Conservation (phyloP, 2,113 vertebrate genomes). For the Proterorhinus semilunaris region DNA sequence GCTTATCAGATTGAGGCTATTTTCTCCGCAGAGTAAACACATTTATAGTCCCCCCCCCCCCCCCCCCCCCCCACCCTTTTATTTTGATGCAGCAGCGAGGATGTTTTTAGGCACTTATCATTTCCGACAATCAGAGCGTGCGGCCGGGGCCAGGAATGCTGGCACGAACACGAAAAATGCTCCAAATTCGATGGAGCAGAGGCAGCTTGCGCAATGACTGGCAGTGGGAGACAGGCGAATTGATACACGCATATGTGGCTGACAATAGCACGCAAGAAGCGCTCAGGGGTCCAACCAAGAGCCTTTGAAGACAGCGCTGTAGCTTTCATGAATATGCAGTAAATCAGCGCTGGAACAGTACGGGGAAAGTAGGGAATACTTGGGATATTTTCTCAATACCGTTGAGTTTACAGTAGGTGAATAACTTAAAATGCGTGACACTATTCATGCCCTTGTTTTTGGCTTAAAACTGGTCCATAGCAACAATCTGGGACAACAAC, state of each 20-base stretch:
- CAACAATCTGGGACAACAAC: too few species aligned
- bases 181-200: constrained; percentile 69
- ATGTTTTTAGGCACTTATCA: constrained; percentile 54
- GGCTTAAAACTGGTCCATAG: too few species aligned
- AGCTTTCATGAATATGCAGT: constrained; percentile 34
- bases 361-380: not conserved
- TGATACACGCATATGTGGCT: constrained; percentile 69
- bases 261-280: constrained; percentile 64
- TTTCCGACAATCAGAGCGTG: constrained; percentile 58
- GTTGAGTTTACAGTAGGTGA: not conserved
- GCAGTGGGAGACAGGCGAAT: constrained; percentile 69
- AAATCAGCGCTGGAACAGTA: constrained; percentile 34
- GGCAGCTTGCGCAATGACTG: constrained; percentile 69
- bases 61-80: not conserved
- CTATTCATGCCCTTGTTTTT: too few species aligned
- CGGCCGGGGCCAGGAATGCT: constrained; percentile 65
- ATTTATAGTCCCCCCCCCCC: not conserved
- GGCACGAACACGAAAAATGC: constrained; percentile 71
- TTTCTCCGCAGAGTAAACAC: not conserved
- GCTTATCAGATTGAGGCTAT: not conserved
- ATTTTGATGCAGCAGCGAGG: constrained; percentile 27
- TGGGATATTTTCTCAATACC: not conserved
- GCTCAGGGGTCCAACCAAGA: constrained; percentile 23
- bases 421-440: too few species aligned
- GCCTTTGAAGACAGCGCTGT: constrained; percentile 46